Evolutionary conservation across 1,140 invertebrate species (phyloP).

Genomic region (Trichoplusia ni): DNA sequence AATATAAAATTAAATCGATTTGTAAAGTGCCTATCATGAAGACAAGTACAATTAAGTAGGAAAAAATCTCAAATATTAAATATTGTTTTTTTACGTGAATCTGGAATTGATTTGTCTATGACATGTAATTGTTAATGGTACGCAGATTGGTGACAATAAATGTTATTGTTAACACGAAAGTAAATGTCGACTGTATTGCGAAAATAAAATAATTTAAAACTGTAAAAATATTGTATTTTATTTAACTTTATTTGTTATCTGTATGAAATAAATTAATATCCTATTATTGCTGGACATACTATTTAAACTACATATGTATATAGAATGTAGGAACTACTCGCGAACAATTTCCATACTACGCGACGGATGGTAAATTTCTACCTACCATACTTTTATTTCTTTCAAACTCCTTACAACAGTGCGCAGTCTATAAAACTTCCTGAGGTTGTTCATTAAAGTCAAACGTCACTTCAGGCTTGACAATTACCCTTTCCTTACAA

Average conservation of each 20-base stretch:
- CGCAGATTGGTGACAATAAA: constrained; percentile 18
- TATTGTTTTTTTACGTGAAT: background rate
- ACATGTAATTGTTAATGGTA: background rate
- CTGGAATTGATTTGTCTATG: background rate
- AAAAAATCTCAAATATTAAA: background rate
- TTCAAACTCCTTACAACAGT: too few species aligned
- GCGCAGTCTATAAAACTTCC: too few species aligned
- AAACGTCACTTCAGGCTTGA: too few species aligned
- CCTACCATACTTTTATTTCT: too few species aligned
- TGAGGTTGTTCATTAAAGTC: too few species aligned
- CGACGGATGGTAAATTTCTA: too few species aligned
- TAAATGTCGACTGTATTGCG: constrained; percentile 58
- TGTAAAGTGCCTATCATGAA: background rate
- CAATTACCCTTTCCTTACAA: too few species aligned
- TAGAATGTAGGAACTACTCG: too few species aligned
- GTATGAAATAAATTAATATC: too few species aligned
- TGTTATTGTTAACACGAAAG: constrained; percentile 42
- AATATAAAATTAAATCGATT: background rate
- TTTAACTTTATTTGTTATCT: background rate
- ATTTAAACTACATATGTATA: too few species aligned
- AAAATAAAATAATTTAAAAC: constrained; percentile 65
- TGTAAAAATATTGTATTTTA: background rate
- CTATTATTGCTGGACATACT: too few species aligned
- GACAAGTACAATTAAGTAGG: constrained; percentile 6
- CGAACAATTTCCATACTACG: too few species aligned